phyloP scores from a whole-genome alignment of 1,140 invertebrate genomes.

The Bactericera cockerelli region DNA sequence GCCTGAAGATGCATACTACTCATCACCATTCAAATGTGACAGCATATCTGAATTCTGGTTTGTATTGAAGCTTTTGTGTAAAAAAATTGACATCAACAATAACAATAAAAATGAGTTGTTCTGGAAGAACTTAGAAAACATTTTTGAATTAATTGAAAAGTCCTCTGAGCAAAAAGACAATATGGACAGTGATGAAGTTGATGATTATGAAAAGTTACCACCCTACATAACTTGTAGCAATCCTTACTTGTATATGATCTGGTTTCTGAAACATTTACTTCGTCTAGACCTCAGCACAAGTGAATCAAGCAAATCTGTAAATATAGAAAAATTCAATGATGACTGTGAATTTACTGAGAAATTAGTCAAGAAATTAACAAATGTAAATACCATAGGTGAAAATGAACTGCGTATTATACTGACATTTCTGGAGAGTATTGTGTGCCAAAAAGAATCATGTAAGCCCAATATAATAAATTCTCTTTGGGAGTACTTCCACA shows the following conservation, averaged over 20 bases:
- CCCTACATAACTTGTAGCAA: not conserved
- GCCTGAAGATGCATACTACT: not conserved
- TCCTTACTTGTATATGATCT: not conserved
- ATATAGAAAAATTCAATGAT: not conserved
- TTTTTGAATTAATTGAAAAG: conserved; percentile 3
- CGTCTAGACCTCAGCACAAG: not conserved
- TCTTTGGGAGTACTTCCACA: conserved; percentile 34
- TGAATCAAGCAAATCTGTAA: not conserved
- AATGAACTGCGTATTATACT: not conserved
- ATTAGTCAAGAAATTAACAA: not conserved
- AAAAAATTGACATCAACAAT: not conserved
- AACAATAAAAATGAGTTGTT: too few species aligned
- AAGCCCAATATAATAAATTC: conserved; percentile 27
- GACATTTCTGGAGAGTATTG: not conserved
- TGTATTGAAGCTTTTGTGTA: not conserved
- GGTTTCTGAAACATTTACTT: conserved; percentile 5
- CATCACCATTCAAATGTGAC: not conserved
- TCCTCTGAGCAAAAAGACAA: not conserved
- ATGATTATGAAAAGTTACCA: too few species aligned
- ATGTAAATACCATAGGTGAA: not conserved
- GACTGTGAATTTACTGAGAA: not conserved
- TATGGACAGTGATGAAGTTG: not conserved
- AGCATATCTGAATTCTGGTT: not conserved
- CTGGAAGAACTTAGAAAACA: not conserved
- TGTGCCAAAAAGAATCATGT: not conserved